phyloP scores from a whole-genome alignment of 2,113 vertebrate species.

The Nettapus auritus region DNA sequence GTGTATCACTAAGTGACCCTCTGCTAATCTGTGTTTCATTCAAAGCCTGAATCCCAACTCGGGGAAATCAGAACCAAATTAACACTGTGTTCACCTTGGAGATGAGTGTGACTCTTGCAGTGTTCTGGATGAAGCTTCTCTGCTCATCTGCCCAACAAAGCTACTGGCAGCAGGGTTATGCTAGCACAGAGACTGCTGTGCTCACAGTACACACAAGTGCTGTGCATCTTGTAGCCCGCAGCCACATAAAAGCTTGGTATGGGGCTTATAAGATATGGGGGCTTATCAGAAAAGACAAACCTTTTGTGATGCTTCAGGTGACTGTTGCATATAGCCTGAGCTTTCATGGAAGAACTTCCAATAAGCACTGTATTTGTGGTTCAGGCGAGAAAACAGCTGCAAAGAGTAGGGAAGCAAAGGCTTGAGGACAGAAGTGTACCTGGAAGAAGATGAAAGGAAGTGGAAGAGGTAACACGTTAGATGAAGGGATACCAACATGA shows the following conservation, averaged over 20 bases:
- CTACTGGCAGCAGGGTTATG: not conserved
- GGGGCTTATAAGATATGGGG: not conserved
- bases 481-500: not conserved
- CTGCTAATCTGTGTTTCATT: not conserved
- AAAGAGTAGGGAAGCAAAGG: not conserved
- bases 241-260: not conserved
- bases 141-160: not conserved
- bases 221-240: not conserved
- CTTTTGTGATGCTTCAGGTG: not conserved
- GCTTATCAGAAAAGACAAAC: not conserved
- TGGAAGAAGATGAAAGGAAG: not conserved
- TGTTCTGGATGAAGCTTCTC: not conserved
- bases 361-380: not conserved
- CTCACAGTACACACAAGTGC: not conserved
- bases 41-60: not conserved
- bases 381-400: not conserved
- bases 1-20: not conserved
- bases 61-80: not conserved
- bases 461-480: not conserved
- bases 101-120: not conserved
- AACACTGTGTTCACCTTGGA: fast-evolving
- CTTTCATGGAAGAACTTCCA: no score
- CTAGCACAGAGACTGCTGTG: not conserved
- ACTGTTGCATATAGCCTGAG: not conserved
- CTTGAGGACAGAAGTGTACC: not conserved